Percentiles rank a stretch among this genome's conserved stretches.
phyloP scores from a whole-genome alignment of 2,113 vertebrate species.

The Calonectris borealis region DNA sequence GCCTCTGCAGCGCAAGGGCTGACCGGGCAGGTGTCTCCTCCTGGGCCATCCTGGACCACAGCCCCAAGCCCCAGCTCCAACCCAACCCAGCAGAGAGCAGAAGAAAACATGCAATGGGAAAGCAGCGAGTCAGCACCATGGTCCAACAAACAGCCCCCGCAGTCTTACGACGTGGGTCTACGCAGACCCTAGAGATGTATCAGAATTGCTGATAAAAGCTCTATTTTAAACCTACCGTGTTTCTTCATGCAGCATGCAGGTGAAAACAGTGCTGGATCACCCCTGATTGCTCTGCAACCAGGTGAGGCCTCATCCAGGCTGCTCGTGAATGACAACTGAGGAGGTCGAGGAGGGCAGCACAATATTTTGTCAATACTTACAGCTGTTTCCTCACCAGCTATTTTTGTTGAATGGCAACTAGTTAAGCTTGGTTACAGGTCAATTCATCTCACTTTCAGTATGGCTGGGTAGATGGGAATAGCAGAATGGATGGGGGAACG shows the following conservation, averaged over 20 bases:
- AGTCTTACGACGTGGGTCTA: fast-evolving
- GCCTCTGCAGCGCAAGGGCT: neutral
- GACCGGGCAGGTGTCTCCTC: fast-evolving
- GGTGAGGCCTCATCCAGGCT: neutral
- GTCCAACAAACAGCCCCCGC: neutral
- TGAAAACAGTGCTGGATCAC: fast-evolving
- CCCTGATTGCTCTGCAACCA: neutral
- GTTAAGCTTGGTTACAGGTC: conserved; percentile 2
- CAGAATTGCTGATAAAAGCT: neutral
- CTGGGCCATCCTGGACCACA: neutral
- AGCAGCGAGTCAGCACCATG: fast-evolving
- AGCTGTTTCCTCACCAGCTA: neutral
- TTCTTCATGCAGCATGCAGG: neutral
- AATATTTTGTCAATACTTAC: neutral
- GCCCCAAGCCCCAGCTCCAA: neutral
- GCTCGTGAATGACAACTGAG: neutral
- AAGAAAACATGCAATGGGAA: neutral
- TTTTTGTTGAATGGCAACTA: neutral
- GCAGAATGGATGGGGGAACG: neutral
- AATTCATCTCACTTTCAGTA: neutral
- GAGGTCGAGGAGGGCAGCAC: neutral
- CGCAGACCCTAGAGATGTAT: neutral
- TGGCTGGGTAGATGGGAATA: neutral
- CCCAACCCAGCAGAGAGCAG: neutral
- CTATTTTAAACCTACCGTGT: fast-evolving